These are phyloP conservation scores for Melanotaenia parkinsoni DNA, from an alignment of 2,797 vertebrate genomes.

Conservation along the genomic window DNA sequence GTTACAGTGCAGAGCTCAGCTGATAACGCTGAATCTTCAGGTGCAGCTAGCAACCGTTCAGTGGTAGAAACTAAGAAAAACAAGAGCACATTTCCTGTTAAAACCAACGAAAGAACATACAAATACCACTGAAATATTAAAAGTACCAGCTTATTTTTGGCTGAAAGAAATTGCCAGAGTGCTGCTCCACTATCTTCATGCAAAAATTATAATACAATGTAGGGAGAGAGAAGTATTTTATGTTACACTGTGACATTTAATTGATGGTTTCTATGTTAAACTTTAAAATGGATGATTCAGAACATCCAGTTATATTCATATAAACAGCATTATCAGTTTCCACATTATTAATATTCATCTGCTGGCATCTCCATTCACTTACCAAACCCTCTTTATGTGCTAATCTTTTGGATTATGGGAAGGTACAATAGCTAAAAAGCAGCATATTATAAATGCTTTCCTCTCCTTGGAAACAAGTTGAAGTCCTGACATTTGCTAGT, in stretches of 20 bases:
- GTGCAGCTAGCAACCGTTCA: conserved; percentile 47
- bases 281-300: neutral
- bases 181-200: neutral
- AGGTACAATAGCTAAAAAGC: neutral
- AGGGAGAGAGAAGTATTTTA: neutral
- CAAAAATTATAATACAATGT: neutral
- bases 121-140: neutral
- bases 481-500: neutral
- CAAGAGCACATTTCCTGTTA: conserved; percentile 23
- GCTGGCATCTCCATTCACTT: neutral
- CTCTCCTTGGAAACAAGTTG: neutral
- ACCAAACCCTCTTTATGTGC: neutral
- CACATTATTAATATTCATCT: neutral
- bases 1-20: conserved; percentile 45
- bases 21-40: conserved; percentile 62
- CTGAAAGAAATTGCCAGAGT: neutral
- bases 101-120: neutral
- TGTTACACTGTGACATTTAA: neutral
- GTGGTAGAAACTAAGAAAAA: conserved; percentile 18
- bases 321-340: neutral
- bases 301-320: neutral
- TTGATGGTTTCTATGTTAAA: neutral
- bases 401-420: neutral
- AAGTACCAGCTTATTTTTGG: neutral
- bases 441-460: neutral